Evolutionary conservation across 1,140 invertebrate species (phyloP), one percentile per base, ranked within the genome.

Genomic region (Magallana gigas): DNA sequence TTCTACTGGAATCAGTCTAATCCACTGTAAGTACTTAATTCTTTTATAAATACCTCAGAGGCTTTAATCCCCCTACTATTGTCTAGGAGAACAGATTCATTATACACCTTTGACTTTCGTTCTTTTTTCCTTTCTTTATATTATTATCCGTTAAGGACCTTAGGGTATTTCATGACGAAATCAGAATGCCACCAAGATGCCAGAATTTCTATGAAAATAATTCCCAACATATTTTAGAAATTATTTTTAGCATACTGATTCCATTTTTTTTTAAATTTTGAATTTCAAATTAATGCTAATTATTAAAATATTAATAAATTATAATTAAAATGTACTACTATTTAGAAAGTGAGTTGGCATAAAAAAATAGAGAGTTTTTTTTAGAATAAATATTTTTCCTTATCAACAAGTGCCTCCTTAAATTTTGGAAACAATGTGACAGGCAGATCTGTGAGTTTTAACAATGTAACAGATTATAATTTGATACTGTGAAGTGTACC

Each of bases 1-100:
- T 71, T 71, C 36, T 23, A 71, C 18, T 71, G 68, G 68, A 71
- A 71, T 23, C 68, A 12, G 12, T 29, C 68, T 71, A 71, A 71
- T 71, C 68, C 68, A 71, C 68, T 71, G 68, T 71, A 71, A 71
- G 68, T 71, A 71, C 68, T 29, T 71, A 71, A 71, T 71, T 71
- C 68, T 71, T 71, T 71, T 71, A 71, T 23, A 71, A 71, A 71
- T 71, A 71, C 68, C 68, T 29, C 23, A 2, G 36, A 71, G 36
- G 68, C 18, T 71, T 29, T 71, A 71, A 71, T 29, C 18, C 18
- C 23, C 23, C 12, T 29, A 11, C 23, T 71, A 71, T 71, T 71
- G 68, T 71, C 36, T 23, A 23, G 68, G 36, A 71, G 68, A 71
- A 71, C 23, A 71, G 68, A 71, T 23, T 71, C 68, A 71, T 71